These are phyloP conservation scores for Perca fluviatilis DNA, from an alignment of 2,113 vertebrate genomes.

Conservation along the genomic window DNA sequence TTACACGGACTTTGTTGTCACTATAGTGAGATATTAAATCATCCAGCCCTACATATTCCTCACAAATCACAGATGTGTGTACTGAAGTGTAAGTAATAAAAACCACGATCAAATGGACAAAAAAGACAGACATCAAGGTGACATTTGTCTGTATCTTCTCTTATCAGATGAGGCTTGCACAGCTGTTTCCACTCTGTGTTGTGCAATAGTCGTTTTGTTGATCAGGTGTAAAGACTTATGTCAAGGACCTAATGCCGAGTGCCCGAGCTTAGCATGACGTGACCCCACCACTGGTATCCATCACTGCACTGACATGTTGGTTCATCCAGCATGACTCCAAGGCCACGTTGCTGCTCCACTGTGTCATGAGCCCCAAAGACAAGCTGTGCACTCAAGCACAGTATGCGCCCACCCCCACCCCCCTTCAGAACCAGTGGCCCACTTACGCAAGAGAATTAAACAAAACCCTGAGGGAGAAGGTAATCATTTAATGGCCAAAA, in stretches of 20 bases:
- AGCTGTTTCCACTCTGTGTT: slow-evolving; percentile 53
- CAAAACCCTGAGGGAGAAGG: neutral
- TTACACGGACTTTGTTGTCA: no score
- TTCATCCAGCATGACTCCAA: slow-evolving; percentile 74
- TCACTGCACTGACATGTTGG: slow-evolving; percentile 77
- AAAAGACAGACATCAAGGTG: slow-evolving; percentile 5
- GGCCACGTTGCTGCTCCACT: slow-evolving; percentile 72
- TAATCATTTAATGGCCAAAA: neutral
- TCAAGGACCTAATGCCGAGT: slow-evolving; percentile 43
- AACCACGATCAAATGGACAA: neutral
- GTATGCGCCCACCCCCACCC: slow-evolving; percentile 26
- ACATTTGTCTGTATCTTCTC: slow-evolving; percentile 37
- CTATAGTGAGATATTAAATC: neutral
- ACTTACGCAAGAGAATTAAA: slow-evolving; percentile 23
- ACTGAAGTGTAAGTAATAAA: neutral
- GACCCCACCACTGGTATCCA: slow-evolving; percentile 75
- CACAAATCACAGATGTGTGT: neutral
- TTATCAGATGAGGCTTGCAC: slow-evolving; percentile 31
- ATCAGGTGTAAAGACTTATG: slow-evolving; percentile 71
- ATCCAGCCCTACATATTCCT: neutral
- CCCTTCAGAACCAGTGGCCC: slow-evolving; percentile 35
- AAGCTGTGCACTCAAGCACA: slow-evolving; percentile 51
- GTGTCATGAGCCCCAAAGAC: slow-evolving; percentile 74
- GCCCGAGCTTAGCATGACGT: slow-evolving; percentile 47
- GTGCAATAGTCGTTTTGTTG: slow-evolving; percentile 40